A percentile compares a stretch with the other conserved stretches of the same genome.
These are phyloP conservation scores for Hypena proboscidalis DNA, from an alignment of 2,888 invertebrate genomes.

Conservation along the genomic window DNA sequence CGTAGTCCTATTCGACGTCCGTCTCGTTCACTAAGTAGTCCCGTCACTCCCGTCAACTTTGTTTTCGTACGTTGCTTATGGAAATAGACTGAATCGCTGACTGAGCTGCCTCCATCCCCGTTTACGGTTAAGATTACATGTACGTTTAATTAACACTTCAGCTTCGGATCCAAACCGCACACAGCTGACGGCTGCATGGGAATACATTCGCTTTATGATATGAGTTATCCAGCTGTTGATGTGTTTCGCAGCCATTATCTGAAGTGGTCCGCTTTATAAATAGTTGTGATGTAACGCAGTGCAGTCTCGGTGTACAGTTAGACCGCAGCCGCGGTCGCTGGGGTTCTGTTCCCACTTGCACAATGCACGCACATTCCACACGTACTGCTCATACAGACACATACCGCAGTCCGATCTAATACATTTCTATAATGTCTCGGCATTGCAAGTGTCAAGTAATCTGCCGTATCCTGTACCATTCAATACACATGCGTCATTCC, in stretches of 20 bases:
- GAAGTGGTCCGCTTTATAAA: constrained; percentile 48
- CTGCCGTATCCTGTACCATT: constrained; percentile 5
- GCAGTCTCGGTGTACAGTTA: constrained; percentile 50
- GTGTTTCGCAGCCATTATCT: constrained; percentile 52
- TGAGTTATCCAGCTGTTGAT: no score
- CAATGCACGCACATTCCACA: constrained; percentile 56
- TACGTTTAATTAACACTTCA: constrained; percentile 71
- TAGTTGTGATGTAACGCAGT: constrained; percentile 47
- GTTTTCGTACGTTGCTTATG: constrained; percentile 71
- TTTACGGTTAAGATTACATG: constrained; percentile 57
- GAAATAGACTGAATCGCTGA: no score
- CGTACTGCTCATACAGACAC: constrained; percentile 42
- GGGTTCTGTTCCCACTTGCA: constrained; percentile 62
- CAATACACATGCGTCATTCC: constrained; percentile 5
- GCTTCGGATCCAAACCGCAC: constrained; percentile 49
- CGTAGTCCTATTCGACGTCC: constrained; percentile 33
- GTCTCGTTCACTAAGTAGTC: constrained; percentile 53
- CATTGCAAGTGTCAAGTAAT: constrained; percentile 14
- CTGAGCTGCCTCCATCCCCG: no score
- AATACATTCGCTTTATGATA: constrained; percentile 38
- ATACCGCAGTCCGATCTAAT: constrained; percentile 22
- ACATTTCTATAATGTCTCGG: constrained; percentile 22
- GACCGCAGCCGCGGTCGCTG: constrained; percentile 57
- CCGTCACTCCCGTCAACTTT: constrained; percentile 64
- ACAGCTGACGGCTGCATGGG: constrained; percentile 42